Evolutionary conservation across 2,113 vertebrate genomes (phyloP), one percentile per base, ranked within the genome.

Genomic region (Octodon degus): DNA sequence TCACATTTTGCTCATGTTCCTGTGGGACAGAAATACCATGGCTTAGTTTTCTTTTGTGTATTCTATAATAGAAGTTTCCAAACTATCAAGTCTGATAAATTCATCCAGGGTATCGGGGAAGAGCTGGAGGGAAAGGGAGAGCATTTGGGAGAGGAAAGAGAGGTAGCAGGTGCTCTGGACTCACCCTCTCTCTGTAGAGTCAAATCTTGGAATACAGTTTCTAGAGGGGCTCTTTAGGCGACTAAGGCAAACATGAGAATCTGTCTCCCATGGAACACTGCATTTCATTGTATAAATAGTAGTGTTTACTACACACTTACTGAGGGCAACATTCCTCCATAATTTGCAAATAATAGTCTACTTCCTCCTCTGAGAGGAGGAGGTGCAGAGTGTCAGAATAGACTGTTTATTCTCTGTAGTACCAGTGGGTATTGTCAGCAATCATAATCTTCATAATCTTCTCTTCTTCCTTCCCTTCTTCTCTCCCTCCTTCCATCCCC

Each of bases 111-210:
- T 40, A 1, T 27, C 0, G 24, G 1, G 53, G 7, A n/a, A 50
- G 27, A 83, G n/a, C 13, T 53, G 16, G 53, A 72, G 12, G 27
- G 17, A 53, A 6, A 67, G 17, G n/a, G 13, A 47, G 53, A 14
- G 22, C 9, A 4, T 13, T 40, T 40, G 30, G 40, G 55, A 24
- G 30, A 11, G 4, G 19, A 1, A 4, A 7, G 11, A 19, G 20
- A 6, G 25, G 1, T 0, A 9, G 12, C n/a, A 65, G 55, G 24
- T 2, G 17, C 3, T 9, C 27, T 5, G 1, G 3, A 14, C 43
- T 90, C 47, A 20, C 10, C 60, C 88, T 32, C 32, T 5, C 67
- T n/a, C 25, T 40, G 5, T 5, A 32, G 67, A 70, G 32, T 50
- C 47, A 62, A n/a, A 65, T 30, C 60, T 11, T 30, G 2, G 25